These are phyloP conservation scores for Orbicella faveolata DNA, from an alignment of 64 coral and sea anemone genomes.

Conservation along the genomic window DNA sequence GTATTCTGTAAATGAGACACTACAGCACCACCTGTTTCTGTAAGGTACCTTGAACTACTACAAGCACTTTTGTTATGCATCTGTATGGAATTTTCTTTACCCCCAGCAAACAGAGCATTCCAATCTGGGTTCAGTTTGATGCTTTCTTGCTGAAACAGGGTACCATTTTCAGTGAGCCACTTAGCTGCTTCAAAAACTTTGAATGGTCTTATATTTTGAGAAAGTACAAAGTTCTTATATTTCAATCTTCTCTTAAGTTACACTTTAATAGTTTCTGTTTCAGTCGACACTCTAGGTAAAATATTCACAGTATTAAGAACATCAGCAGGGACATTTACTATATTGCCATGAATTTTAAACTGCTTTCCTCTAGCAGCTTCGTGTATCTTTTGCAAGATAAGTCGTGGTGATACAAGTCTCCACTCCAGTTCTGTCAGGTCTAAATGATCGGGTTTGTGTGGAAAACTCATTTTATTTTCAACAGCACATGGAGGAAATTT, in stretches of 20 bases:
- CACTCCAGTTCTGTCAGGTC: constrained; percentile 29
- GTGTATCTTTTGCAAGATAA: constrained; percentile 41
- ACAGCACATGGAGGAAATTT: constrained; percentile 26
- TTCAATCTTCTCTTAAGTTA: constrained; percentile 13
- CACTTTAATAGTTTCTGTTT: constrained; percentile 30
- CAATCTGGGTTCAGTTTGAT: neutral
- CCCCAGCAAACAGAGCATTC: too few relatives aligned
- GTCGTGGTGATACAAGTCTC: constrained; percentile 49
- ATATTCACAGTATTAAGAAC: constrained; percentile 11
- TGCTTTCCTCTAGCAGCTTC: constrained; percentile 40
- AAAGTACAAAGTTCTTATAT: constrained; percentile 2
- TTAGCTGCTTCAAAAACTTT: constrained; percentile 27
- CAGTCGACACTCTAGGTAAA: constrained; percentile 21
- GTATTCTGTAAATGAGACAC: too few relatives aligned
- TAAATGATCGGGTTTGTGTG: neutral
- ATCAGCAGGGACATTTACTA: constrained; percentile 29
- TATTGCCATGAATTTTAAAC: constrained; percentile 35
- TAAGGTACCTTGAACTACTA: neutral
- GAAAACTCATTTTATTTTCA: constrained; percentile 36
- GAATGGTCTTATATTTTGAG: constrained; percentile 33
- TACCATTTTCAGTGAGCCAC: constrained; percentile 25
- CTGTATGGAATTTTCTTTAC: too few relatives aligned
- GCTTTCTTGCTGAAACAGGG: constrained; percentile 24
- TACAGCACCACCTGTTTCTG: too few relatives aligned
- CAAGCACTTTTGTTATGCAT: neutral